phyloP scores from a whole-genome alignment of 2,113 vertebrate species.

The Axis porcinus region DNA sequence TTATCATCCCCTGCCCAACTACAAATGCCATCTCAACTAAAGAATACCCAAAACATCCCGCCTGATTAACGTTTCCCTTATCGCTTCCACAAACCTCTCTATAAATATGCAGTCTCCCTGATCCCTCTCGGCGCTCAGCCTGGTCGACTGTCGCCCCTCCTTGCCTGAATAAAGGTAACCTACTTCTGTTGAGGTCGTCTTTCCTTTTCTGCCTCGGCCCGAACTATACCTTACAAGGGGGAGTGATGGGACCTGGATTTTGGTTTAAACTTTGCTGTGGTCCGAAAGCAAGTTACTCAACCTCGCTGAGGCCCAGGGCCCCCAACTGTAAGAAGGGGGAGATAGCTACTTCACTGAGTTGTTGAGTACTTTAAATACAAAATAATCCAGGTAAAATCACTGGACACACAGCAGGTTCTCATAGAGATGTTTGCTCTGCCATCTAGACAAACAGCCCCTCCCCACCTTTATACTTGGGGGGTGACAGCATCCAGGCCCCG shows the following conservation, averaged over 20 bases:
- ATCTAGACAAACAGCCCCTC: not conserved
- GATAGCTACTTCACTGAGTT: not conserved
- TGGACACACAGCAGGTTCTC: not conserved
- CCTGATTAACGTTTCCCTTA: not conserved
- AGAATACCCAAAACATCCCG: not conserved
- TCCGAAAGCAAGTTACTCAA: not conserved
- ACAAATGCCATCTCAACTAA: not conserved
- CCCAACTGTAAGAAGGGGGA: not conserved
- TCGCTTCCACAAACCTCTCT: not conserved
- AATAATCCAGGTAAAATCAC: fast-evolving
- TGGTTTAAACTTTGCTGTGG: not conserved
- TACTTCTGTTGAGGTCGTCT: not conserved
- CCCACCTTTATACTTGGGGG: not conserved
- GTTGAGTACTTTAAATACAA: not conserved
- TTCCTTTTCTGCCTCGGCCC: not conserved
- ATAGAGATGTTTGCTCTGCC: not conserved
- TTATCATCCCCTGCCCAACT: not conserved
- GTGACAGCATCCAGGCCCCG: too few species aligned
- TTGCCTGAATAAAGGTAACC: not conserved
- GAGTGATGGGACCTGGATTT: not conserved
- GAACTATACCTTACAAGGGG: not conserved
- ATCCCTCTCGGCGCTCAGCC: not conserved
- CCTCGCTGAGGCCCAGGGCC: not conserved
- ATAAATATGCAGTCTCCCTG: not conserved
- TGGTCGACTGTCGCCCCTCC: not conserved